Conservation (phyloP, 2,888 invertebrate species). For the Pseudococcus jackbeardsleyi region DNA sequence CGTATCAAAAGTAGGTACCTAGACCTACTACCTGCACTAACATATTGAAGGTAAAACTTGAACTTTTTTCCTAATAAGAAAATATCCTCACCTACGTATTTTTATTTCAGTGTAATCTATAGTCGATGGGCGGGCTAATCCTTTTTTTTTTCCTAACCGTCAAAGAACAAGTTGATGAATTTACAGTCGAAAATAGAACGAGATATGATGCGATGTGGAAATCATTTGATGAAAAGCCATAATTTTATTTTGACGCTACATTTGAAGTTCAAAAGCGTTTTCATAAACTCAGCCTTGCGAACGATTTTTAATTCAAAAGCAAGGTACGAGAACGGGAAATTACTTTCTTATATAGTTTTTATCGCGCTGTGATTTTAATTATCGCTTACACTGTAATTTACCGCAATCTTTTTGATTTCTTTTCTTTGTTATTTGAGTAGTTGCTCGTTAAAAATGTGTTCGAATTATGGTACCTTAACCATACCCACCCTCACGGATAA, state of each 20-base stretch:
- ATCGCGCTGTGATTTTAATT: constrained; percentile 31
- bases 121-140: too few relatives aligned
- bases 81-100: too few relatives aligned
- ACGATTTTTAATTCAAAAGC: constrained; percentile 13
- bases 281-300: background rate
- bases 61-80: too few relatives aligned
- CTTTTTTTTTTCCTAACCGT: background rate
- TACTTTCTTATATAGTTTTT: constrained; percentile 9
- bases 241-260: constrained; percentile 1
- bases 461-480: background rate
- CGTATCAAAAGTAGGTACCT: too few relatives aligned
- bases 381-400: constrained; percentile 15
- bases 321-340: constrained; percentile 8
- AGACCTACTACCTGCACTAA: too few relatives aligned
- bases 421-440: background rate
- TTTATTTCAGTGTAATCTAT: too few relatives aligned
- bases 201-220: background rate
- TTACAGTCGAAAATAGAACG: background rate
- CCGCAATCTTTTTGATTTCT: background rate
- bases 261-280: constrained; percentile 11
- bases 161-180: background rate
- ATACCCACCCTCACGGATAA: background rate
- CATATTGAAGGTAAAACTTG: too few relatives aligned
- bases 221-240: background rate
- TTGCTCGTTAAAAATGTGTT: background rate